A percentile compares a stretch with the other conserved stretches of the same genome.
Conservation (phyloP, 2,797 vertebrate genomes). For the Enteromius treurensis region DNA sequence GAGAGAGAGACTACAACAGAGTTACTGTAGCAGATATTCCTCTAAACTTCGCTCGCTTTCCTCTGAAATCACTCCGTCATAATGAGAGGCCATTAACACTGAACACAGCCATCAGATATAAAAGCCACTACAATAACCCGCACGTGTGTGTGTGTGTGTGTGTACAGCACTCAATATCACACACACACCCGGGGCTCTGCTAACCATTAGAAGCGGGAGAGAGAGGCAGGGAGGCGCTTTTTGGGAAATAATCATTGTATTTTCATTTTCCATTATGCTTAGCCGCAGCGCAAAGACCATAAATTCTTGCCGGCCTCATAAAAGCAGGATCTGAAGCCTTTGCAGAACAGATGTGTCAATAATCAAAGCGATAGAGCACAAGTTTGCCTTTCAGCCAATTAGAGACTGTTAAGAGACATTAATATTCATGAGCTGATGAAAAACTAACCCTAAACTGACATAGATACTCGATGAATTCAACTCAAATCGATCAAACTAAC, state of each 20-base stretch:
- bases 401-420: not conserved
- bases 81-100: slow-evolving; percentile 47
- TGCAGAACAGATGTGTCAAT: not conserved
- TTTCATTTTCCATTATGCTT: slow-evolving; percentile 20
- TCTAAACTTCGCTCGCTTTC: not conserved
- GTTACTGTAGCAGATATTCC: slow-evolving; percentile 18
- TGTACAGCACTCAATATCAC: slow-evolving; percentile 26
- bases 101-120: slow-evolving; percentile 47
- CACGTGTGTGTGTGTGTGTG: not conserved
- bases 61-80: slow-evolving; percentile 29
- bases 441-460: too few relatives aligned
- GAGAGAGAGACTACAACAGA: not conserved
- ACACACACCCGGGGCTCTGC: not conserved
- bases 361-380: not conserved
- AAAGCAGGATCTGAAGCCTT: not conserved
- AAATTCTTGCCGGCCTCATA: not conserved
- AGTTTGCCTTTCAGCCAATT: not conserved
- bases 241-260: slow-evolving; percentile 18
- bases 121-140: slow-evolving; percentile 53
- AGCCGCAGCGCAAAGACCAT: slow-evolving; percentile 11
- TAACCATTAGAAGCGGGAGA: slow-evolving; percentile 13
- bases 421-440: slow-evolving; percentile 2
- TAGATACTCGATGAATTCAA: not conserved
- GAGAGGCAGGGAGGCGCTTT: not conserved
- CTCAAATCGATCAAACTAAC: not conserved